These are phyloP conservation scores for Portevinia maculata DNA, from an alignment of 2,888 invertebrate species.

Conservation along the genomic window DNA sequence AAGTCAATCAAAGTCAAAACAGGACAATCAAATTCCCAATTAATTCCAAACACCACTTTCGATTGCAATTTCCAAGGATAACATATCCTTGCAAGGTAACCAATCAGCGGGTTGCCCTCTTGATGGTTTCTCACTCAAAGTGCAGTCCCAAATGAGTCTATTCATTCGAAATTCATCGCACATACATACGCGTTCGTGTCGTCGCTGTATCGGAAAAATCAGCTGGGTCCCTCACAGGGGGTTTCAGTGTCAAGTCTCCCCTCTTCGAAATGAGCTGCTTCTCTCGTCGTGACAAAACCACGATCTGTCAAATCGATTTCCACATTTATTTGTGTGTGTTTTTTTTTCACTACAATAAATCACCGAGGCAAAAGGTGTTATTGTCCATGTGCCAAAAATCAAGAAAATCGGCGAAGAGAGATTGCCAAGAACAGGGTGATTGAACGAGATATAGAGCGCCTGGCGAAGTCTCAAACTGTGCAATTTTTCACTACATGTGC, in stretches of 20 bases:
- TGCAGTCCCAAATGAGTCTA: slow-evolving; percentile 42
- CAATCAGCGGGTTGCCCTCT: slow-evolving; percentile 62
- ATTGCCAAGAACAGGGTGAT: slow-evolving; percentile 27
- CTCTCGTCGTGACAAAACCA: slow-evolving; percentile 54
- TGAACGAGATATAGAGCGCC: slow-evolving; percentile 44
- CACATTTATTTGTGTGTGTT: slow-evolving; percentile 44
- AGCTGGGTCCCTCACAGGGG: slow-evolving; percentile 57
- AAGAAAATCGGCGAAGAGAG: slow-evolving; percentile 23
- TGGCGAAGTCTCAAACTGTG: slow-evolving; percentile 66
- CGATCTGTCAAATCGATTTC: slow-evolving; percentile 73
- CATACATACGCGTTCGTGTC: background rate
- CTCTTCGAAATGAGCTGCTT: slow-evolving; percentile 18
- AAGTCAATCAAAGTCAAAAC: slow-evolving; percentile 72
- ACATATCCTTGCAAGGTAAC: slow-evolving; percentile 39
- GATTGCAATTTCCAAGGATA: slow-evolving; percentile 61
- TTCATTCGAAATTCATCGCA: slow-evolving; percentile 47
- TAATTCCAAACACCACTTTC: slow-evolving; percentile 70
- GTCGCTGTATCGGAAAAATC: slow-evolving; percentile 29
- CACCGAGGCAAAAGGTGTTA: slow-evolving; percentile 61
- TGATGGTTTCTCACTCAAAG: slow-evolving; percentile 58
- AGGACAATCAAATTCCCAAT: slow-evolving; percentile 72
- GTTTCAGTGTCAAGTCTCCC: slow-evolving; percentile 37
- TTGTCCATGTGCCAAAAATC: slow-evolving; percentile 72
- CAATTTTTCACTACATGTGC: slow-evolving; percentile 72
- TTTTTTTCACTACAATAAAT: slow-evolving; percentile 28